Evolutionary conservation across 2,888 invertebrate species (phyloP), one percentile per base, ranked within the genome.

Genomic region (Drosophila fungiperda): DNA sequence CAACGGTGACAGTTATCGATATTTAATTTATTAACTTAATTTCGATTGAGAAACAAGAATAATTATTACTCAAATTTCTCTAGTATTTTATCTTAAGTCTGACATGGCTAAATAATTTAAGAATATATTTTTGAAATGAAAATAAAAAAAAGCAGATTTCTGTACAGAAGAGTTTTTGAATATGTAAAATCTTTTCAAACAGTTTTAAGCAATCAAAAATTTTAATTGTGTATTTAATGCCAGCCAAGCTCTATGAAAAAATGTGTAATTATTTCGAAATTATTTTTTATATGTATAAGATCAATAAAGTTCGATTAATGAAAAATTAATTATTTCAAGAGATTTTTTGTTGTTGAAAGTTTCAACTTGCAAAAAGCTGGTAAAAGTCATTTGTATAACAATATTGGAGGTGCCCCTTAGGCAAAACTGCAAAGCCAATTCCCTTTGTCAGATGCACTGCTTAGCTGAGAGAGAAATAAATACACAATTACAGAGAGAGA

Each of bases 341-440:
- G 17, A 0, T 9, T 5, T 54, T 15, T 45, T 45, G 20, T 45
- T 23, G 23, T 33, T 42, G n/a, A 42, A 61, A 53, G 23, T n/a
- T 42, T 8, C 8, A 9, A 15, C 20, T 20, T 12, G 17, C 17
- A 32, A 38, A 69, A 57, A 33, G 1, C 26, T 45, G 38, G 17
- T 68, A 52, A 59, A 49, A 23, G 52, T 61, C 38, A 65, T 70
- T 61, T 70, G 33, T 62, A 35, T 23, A 59, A 40, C 32, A 26
- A 20, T 63, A 45, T 52, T 8, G 50, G 32, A 55, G 58, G 11
- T 60, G 36, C 32, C 52, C 52, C 40, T 59, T 38, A n/a, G 12
- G 40, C 38, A 38, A 36, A 38, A 36, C 52, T 36, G 40, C 48
- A 60, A 74, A 45, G 32, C 52, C 58, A 53, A 55, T 73, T 68